Evolutionary conservation across 2,113 vertebrate species (phyloP), one percentile per base, ranked within the genome.

Genomic region (Erythrocebus patas): DNA sequence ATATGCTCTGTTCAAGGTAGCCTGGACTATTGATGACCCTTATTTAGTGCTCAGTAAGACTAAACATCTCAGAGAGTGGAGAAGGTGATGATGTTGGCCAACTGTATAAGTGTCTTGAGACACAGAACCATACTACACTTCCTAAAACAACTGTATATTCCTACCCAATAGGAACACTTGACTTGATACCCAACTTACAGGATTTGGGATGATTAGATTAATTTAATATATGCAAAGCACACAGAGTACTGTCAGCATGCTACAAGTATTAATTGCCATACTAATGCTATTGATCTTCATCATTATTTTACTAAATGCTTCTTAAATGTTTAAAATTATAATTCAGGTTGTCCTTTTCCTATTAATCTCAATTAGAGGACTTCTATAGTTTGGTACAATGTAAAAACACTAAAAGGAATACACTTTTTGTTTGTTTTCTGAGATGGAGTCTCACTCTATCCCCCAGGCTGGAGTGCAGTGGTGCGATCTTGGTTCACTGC

Each of bases 311-410:
- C 35, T 13, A 83, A 89, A 48, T 30, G 4, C 3, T 75, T 90
- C 43, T 66, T 83, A 91, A 87, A 43, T 96, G 48, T 84, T 94
- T 79, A 86, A 92, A 93, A 59, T 48, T 86, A 0, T 79, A 96
- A 96, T 59, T 90, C 92, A 96, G 45, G 82, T 8, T 85, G 43
- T 70, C 68, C 5, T 78, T 89, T 45, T 43, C 27, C 27, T 35
- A 64, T 5, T 72, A 92, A 94, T 78, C 57, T 78, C 66, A 89
- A 55, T 40, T 45, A 92, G 17, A 85, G 8, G 11, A 79, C 57
- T 82, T 89, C 45, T 45, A 72, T 5, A 92, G 35, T 94, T 89
- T 82, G 14, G 57, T 11, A 59, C 9, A 89, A 59, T 75, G 5
- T 59, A 59, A 93, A 93, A 78, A 80, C 13, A 91, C n/a, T 93